These are phyloP conservation scores for Catocala fraxini DNA, from an alignment of 2,888 invertebrate species.

Conservation along the genomic window DNA sequence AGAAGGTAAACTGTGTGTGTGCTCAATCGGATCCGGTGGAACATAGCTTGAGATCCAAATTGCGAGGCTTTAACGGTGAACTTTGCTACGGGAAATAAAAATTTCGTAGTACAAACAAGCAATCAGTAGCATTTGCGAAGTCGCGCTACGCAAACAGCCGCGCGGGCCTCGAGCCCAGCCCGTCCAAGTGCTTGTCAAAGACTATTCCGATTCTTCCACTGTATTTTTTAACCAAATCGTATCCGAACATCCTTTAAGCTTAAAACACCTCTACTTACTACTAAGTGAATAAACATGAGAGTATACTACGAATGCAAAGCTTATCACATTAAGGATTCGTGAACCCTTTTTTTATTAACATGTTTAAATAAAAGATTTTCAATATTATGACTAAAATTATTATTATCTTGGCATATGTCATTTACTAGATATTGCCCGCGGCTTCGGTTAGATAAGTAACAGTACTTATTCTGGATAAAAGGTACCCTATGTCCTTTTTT, in stretches of 20 bases:
- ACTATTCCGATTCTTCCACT: conserved; percentile 67
- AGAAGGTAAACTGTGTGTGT: conserved; percentile 26
- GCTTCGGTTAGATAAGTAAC: too few relatives aligned
- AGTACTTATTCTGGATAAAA: too few relatives aligned
- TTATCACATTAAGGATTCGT: not conserved
- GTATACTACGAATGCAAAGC: not conserved
- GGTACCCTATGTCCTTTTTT: too few relatives aligned
- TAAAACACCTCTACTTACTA: conserved; percentile 52
- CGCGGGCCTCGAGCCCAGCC: conserved; percentile 44
- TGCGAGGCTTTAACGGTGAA: conserved; percentile 59
- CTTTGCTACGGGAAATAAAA: conserved; percentile 73
- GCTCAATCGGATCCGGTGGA: conserved; percentile 28
- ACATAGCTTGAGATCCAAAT: conserved; percentile 57
- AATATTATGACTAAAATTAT: too few relatives aligned
- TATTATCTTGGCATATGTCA: too few relatives aligned
- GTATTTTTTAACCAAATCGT: conserved; percentile 67
- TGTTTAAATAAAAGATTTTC: too few relatives aligned
- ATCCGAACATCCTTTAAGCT: conserved; percentile 48
- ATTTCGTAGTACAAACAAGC: conserved; percentile 81
- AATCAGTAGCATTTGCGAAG: conserved; percentile 83
- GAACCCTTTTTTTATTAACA: too few relatives aligned
- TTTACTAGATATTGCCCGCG: too few relatives aligned
- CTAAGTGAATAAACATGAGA: conserved; percentile 1
- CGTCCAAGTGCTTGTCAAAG: conserved; percentile 75
- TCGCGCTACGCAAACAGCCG: conserved; percentile 73